Conservation (phyloP, 1,140 invertebrate genomes). For the Sycobia sp. region DNA sequence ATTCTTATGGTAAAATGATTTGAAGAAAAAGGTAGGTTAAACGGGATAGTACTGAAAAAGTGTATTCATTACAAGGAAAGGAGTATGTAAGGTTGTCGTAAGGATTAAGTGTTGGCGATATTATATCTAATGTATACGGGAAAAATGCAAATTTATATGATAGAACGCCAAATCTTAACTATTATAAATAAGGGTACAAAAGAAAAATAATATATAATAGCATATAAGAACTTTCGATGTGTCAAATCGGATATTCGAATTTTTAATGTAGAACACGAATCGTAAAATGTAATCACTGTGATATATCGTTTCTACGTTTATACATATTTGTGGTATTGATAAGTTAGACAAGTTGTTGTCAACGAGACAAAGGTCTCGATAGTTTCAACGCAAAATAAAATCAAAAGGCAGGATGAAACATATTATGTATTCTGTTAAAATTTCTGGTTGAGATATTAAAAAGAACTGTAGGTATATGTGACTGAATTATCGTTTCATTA, state of each 20-base stretch:
- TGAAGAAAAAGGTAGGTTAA: too few species aligned
- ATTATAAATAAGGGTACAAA: slow-evolving; percentile 24
- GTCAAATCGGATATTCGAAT: slow-evolving; percentile 23
- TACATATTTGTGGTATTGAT: slow-evolving; percentile 8
- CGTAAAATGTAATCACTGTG: slow-evolving; percentile 34
- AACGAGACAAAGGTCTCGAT: background rate
- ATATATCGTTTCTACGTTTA: slow-evolving; percentile 31
- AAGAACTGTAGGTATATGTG: too few species aligned
- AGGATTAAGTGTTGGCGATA: too few species aligned
- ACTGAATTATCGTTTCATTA: too few species aligned
- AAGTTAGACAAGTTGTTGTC: slow-evolving; percentile 1
- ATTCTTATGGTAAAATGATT: too few species aligned
- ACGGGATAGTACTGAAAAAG: too few species aligned
- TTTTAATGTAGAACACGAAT: slow-evolving; percentile 14
- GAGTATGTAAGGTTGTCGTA: background rate
- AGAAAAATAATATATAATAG: slow-evolving; percentile 14
- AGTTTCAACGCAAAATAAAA: background rate
- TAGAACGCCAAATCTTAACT: slow-evolving; percentile 35
- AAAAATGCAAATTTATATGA: slow-evolving; percentile 12
- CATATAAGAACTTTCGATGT: slow-evolving; percentile 21
- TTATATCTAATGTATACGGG: background rate
- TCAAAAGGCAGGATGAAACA: too few species aligned
- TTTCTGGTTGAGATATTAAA: too few species aligned
- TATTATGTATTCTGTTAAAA: too few species aligned
- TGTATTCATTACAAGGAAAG: too few species aligned